Conservation (phyloP, 2,797 vertebrate genomes). For the Sebastes iracundus region DNA sequence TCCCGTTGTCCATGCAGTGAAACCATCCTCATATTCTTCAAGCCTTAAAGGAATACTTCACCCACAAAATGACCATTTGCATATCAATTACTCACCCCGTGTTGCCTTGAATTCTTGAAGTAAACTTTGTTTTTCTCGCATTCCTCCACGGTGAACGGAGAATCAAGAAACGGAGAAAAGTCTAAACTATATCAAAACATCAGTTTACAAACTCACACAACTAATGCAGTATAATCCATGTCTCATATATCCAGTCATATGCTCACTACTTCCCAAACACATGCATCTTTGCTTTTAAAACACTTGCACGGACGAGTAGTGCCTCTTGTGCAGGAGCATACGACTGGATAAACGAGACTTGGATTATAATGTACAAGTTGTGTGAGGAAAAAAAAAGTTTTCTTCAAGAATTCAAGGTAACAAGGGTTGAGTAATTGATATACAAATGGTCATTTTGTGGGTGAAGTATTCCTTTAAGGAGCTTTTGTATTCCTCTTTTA, state of each 20-base stretch:
- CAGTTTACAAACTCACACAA: background rate
- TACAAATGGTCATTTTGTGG: background rate
- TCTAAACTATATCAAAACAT: background rate
- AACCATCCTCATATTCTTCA: background rate
- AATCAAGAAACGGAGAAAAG: too few relatives aligned
- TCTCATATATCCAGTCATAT: background rate
- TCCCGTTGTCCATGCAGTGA: background rate
- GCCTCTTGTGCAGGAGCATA: background rate
- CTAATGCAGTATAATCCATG: background rate
- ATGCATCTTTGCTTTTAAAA: background rate
- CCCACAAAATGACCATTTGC: background rate
- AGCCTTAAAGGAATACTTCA: background rate
- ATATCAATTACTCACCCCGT: background rate
- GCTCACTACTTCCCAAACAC: too few relatives aligned
- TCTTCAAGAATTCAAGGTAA: background rate
- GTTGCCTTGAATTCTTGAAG: background rate
- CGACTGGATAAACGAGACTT: too few relatives aligned
- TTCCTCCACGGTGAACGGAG: too few relatives aligned
- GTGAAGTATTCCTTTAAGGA: slow-evolving; percentile 10
- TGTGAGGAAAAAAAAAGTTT: background rate
- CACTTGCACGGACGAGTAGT: background rate
- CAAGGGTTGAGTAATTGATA: background rate
- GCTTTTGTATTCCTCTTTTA: background rate
- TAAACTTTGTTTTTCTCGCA: too few relatives aligned
- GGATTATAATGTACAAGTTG: too few relatives aligned